Conservation (phyloP, 1,140 invertebrate species). For the Aphelenchoides besseyi region DNA sequence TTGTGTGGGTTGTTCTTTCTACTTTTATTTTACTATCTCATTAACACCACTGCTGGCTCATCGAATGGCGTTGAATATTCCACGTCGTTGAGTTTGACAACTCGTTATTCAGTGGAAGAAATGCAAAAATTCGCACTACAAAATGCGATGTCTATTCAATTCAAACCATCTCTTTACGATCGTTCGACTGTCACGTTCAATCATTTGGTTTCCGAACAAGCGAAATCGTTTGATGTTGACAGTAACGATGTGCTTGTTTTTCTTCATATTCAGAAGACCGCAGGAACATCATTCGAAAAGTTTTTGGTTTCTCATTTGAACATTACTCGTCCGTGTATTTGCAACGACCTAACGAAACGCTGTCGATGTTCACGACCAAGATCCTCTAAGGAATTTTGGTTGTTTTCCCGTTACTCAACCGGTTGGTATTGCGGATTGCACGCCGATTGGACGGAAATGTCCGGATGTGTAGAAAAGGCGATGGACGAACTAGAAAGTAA, state of each 20-base stretch:
- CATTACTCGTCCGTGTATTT: constrained; percentile 52
- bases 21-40: background rate
- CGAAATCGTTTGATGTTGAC: constrained; percentile 66
- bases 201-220: constrained; percentile 32
- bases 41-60: background rate
- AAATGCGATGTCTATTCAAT: constrained; percentile 43
- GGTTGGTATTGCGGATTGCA: constrained; percentile 98
- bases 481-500: constrained; percentile 63
- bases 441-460: constrained; percentile 91
- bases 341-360: constrained; percentile 45
- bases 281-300: constrained; percentile 84
- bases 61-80: background rate
- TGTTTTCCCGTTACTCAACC: constrained; percentile 95
- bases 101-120: constrained; percentile 46
- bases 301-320: constrained; percentile 58
- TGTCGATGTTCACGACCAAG: constrained; percentile 74
- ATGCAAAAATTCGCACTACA: constrained; percentile 51
- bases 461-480: constrained; percentile 68
- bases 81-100: constrained; percentile 20
- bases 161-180: constrained; percentile 48
- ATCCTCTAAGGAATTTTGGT: constrained; percentile 70
- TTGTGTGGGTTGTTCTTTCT: background rate
- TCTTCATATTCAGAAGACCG: constrained; percentile 94
- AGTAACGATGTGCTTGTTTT: constrained; percentile 94
- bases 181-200: constrained; percentile 50